Base-by-base conservation (phyloP, 2,888 invertebrate genomes). In the Eumerus sabulonum region DNA sequence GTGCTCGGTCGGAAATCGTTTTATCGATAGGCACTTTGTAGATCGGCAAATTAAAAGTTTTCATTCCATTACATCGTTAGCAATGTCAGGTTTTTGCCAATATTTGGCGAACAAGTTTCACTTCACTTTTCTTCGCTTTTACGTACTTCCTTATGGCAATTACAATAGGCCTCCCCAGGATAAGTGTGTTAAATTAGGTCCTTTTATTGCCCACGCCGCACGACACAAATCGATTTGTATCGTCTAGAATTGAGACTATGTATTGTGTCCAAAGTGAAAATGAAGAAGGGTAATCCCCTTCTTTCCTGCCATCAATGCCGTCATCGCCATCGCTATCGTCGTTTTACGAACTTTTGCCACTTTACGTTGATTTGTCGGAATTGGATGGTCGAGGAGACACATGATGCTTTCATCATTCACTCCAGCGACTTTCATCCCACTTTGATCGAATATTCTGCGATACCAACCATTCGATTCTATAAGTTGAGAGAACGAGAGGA, bases 31-130 rank as follows among this genome's bases (percentile, higher is more conserved):
- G 53, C 63, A 56, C 54, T 79, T 74, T 79, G 64, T 64, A 68
- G 64, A 74, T 64, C 50, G 64, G 19, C 63, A 68, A 79, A 79
- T 79, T 79, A 79, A 79, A 79, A 79, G 74, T 79, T 79, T 79
- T 79, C 74, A 79, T 79, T 74, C 63, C 74, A 74, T 70, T 79
- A 74, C 63, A 73, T 62, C 12, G 53, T 47, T 62, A 73, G 60
- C 40, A 38, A 59, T 40, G 57, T 13, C 42, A 42, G n/a, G 11
- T 12, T 9, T 11, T 1, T 35, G 40, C 12, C 9, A 45, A 12
- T 19, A 14, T n/a, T 7, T 17, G 44, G 4, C 4, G 17, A 40
- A 18, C 9, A 14, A 64, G 9, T 38, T 38, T 17, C 9, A n/a
- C 27, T 27, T 27, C 27, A 27, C 27, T 27, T 7, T 27, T 27